A percentile compares a stretch with the other conserved stretches of the same genome.
phyloP scores from a whole-genome alignment of 2,113 vertebrate species.

The Microcebus murinus region DNA sequence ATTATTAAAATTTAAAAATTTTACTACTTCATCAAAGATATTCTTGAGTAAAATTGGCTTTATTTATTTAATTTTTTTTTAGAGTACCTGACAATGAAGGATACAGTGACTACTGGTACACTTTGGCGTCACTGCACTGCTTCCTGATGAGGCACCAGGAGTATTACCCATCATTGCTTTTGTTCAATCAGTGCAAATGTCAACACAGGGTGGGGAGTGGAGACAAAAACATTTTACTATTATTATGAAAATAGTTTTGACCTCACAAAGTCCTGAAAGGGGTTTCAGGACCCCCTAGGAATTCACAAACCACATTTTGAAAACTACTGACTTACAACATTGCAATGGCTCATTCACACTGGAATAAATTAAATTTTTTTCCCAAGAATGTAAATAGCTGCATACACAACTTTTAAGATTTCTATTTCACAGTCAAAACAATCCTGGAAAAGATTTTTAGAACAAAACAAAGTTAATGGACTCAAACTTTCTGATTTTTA shows the following conservation, averaged over 20 bases:
- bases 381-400: not conserved
- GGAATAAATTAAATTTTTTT: not conserved
- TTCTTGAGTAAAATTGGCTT: not conserved
- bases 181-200: not conserved
- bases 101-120: rapidly evolving
- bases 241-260: not conserved
- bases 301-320: not conserved
- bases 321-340: not conserved
- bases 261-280: not conserved
- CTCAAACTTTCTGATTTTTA: not conserved
- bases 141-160: not conserved
- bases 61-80: not conserved
- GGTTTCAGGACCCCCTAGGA: not conserved
- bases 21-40: not conserved
- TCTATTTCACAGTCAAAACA: not conserved
- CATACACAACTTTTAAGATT: not conserved
- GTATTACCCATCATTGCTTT: not conserved
- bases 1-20: not conserved
- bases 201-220: not conserved
- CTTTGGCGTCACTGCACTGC: not conserved
- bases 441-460: not conserved
- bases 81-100: not conserved
- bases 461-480: not conserved
- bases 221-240: not conserved
- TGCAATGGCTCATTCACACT: not conserved